Evolutionary conservation across 2,888 invertebrate genomes (phyloP), one percentile per base, ranked within the genome.

Genomic region (Strigamia transsilvanica): DNA sequence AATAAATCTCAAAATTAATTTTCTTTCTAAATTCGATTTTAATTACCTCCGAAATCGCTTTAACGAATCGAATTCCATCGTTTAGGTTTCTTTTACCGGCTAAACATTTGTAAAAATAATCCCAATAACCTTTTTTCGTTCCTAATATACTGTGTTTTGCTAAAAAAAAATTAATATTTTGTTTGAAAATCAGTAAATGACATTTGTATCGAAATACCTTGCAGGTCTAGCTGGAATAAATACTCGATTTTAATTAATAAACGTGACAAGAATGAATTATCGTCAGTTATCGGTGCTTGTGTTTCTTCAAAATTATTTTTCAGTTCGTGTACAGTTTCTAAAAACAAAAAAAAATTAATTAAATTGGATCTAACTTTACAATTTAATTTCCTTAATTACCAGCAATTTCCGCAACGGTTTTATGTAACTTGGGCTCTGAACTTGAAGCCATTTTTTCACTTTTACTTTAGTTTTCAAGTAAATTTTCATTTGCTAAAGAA

Each of bases 31-130:
- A 79, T 15, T 13, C 38, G 18, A 21, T 32, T 41, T 32, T 32
- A 78, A 46, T 84, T 85, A 88, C 88, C 86, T 89, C 89, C 79
- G 86, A 85, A 32, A 87, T 83, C 32, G 87, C 86, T 84, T 88
- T 89, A 80, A 89, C 88, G 86, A 87, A 88, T 84, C 86, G 87
- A 38, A 89, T 86, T 13, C 88, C 89, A 85, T 88, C 88, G 84
- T 87, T 87, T 42, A 87, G 85, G 27, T 87, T 87, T 83, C 87
- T 88, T 81, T 86, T 86, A 6, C 86, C 84, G 6, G 85, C 85
- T n/a, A 88, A 85, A 85, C 88, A 87, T 66, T 88, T 86, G 83
- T 86, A 86, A 82, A 89, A 86, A 84, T 88, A 89, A 83, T 89
- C 87, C 88, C 88, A 89, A 85, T 88, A 89, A 79, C 87, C 87